Evolutionary conservation across 2,797 vertebrate genomes (phyloP).

Genomic region (Dendrocincla tyrannina): DNA sequence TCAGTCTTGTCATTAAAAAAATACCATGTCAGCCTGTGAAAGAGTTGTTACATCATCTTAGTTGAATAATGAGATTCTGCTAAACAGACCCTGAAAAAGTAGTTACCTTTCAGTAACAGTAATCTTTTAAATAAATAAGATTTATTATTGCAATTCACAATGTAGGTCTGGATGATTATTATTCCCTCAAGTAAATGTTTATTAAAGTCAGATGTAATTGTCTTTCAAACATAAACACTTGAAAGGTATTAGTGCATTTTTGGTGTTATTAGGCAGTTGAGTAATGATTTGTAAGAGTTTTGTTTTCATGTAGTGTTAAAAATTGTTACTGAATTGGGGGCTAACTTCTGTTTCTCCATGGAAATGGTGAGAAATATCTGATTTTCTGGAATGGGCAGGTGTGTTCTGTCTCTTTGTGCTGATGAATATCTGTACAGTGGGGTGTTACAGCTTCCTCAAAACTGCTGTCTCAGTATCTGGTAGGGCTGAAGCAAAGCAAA

Average conservation of each 20-base stretch:
- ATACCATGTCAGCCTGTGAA: constrained; percentile 15
- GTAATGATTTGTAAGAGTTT: not conserved
- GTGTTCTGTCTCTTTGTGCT: not conserved
- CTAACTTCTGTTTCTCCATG: not conserved
- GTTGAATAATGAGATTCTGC: constrained; percentile 52
- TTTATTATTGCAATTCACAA: constrained; percentile 13
- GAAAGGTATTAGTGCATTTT: not conserved
- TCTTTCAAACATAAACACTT: not conserved
- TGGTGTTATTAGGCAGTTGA: not conserved
- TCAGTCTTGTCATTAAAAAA: constrained; percentile 26
- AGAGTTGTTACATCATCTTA: not conserved
- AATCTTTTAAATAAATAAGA: constrained; percentile 35
- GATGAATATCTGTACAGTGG: not conserved
- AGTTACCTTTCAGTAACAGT: not conserved
- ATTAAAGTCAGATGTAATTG: not conserved
- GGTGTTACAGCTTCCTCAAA: not conserved
- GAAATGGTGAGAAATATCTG: not conserved
- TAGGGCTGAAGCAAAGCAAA: not conserved
- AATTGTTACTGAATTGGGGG: not conserved
- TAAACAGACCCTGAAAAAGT: not conserved
- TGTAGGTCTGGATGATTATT: constrained; percentile 23
- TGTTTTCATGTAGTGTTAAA: not conserved
- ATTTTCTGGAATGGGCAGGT: not conserved
- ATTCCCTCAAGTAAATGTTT: not conserved
- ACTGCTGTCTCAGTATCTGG: not conserved